Conservation (phyloP, 2,888 invertebrate species). For the Dilophus febrilis region DNA sequence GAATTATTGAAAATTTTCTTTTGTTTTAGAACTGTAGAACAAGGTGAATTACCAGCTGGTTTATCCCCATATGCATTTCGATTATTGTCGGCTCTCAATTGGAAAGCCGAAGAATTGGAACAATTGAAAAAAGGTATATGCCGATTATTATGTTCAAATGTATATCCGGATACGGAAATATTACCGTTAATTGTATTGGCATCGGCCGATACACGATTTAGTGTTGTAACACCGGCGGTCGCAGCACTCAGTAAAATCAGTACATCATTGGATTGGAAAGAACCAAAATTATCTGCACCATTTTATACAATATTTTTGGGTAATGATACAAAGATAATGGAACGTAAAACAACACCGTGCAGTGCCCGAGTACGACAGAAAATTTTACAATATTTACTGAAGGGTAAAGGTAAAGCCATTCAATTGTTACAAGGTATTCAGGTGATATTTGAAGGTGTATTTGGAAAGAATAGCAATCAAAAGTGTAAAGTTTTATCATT, state of each 20-base stretch:
- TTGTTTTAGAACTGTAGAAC: conserved; percentile 17
- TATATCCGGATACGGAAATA: conserved; percentile 57
- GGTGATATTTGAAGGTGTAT: conserved; percentile 76
- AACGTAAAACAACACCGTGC: conserved; percentile 59
- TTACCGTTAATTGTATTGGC: conserved; percentile 66
- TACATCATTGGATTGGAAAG: conserved; percentile 65
- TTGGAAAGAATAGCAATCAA: conserved; percentile 65
- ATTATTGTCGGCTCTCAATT: conserved; percentile 52
- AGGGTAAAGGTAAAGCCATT: conserved; percentile 50
- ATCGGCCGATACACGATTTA: conserved; percentile 75
- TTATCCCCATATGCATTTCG: conserved; percentile 62
- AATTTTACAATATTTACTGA: conserved; percentile 64
- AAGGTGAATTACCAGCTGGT: conserved; percentile 46
- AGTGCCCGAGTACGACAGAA: conserved; percentile 73
- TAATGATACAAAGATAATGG: conserved; percentile 35
- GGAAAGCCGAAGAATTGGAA: conserved; percentile 67
- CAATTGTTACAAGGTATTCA: conserved; percentile 68
- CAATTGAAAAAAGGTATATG: conserved; percentile 61
- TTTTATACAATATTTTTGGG: conserved; percentile 55
- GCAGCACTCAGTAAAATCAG: conserved; percentile 64
- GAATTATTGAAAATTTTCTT: not conserved
- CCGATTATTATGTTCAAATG: conserved; percentile 62
- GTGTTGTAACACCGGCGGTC: conserved; percentile 76
- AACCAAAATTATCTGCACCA: conserved; percentile 47
- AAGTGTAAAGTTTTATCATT: conserved; percentile 66